phyloP scores from a whole-genome alignment of 2,888 invertebrate species.

The Diaphora mendica region DNA sequence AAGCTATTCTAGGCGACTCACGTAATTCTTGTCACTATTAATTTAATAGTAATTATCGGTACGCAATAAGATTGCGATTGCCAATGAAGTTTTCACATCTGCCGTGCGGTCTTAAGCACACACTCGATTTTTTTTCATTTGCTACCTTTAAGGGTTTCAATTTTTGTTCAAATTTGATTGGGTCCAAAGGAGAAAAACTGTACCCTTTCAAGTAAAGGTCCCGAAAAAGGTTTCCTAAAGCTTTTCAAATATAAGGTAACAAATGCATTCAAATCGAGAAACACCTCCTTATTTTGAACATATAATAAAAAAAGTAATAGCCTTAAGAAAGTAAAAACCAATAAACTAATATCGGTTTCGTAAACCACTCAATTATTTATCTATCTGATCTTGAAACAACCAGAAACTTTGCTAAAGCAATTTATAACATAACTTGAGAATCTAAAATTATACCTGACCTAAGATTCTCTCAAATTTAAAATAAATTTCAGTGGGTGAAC shows the following conservation, averaged over 20 bases:
- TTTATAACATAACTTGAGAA: constrained; percentile 11
- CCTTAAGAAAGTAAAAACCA: constrained; percentile 6
- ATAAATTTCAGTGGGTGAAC: neutral
- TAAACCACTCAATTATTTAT: constrained; percentile 22
- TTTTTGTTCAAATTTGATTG: neutral
- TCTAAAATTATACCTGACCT: constrained; percentile 8
- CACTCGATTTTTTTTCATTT: too few species aligned
- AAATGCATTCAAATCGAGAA: neutral
- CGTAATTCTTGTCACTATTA: too few species aligned
- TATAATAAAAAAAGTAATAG: neutral
- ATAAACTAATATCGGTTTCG: constrained; percentile 9
- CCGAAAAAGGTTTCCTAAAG: neutral
- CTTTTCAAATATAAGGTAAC: neutral
- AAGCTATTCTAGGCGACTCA: too few species aligned
- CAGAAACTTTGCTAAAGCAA: constrained; percentile 18
- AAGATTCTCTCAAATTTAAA: neutral
- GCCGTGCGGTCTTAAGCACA: too few species aligned
- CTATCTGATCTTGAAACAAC: constrained; percentile 20
- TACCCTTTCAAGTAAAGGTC: neutral
- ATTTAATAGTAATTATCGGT: too few species aligned
- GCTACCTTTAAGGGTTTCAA: rapidly evolving
- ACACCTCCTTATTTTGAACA: neutral
- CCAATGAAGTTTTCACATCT: too few species aligned
- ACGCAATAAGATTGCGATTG: too few species aligned
- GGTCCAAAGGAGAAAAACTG: neutral